Evolutionary conservation across 2,888 invertebrate genomes (phyloP).

Genomic region (Parnassius mnemosyne): DNA sequence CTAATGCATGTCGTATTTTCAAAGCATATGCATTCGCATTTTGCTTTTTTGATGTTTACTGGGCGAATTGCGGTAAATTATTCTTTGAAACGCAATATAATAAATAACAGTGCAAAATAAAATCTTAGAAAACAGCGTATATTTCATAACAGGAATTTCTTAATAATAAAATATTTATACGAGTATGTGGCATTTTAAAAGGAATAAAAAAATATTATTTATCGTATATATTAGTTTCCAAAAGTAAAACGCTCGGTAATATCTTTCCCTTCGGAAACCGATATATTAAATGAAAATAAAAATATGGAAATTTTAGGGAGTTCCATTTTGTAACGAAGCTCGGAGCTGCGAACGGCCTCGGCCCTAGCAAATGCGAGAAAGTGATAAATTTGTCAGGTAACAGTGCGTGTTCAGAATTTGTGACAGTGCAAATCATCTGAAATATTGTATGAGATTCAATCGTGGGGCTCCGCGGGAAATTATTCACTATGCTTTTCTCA

Average conservation of each 20-base stretch:
- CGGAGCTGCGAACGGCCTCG: constrained; percentile 36
- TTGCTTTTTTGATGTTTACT: no score
- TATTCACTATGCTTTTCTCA: constrained; percentile 39
- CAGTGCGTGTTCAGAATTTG: constrained; percentile 67
- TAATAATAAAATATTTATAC: no score
- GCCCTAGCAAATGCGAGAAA: constrained; percentile 52
- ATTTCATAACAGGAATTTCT: no score
- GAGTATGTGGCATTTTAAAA: no score
- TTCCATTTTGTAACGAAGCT: constrained; percentile 32
- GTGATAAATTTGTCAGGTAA: constrained; percentile 76
- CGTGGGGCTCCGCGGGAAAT: constrained; percentile 52
- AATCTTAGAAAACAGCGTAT: no score
- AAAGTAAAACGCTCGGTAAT: no score
- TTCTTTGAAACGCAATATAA: no score
- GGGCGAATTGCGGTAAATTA: no score
- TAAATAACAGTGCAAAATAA: no score
- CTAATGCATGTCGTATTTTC: no score
- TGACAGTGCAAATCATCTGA: constrained; percentile 61
- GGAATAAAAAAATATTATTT: neutral
- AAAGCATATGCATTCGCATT: no score
- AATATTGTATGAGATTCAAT: constrained; percentile 69
- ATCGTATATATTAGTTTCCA: neutral
- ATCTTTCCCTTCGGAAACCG: constrained; percentile 6
- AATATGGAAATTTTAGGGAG: constrained; percentile 32
- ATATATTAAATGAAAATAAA: constrained; percentile 23